Evolutionary conservation across 2,797 vertebrate genomes (phyloP).

Genomic region (Ctenopoma multispine): DNA sequence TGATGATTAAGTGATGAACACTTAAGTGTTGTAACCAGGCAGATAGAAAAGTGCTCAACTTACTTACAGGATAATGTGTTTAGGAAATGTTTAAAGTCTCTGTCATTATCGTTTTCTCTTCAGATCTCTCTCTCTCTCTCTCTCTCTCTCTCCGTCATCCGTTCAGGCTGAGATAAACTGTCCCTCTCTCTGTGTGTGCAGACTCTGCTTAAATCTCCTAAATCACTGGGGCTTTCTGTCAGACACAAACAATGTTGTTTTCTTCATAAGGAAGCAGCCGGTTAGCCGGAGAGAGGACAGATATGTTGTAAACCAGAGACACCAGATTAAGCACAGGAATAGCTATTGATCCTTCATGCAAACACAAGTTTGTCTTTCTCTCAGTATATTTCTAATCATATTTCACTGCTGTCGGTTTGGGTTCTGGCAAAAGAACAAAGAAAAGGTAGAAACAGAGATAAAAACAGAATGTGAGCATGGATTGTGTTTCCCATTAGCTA

Average conservation of each 20-base stretch:
- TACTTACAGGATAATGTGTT: background rate
- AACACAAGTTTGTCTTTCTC: constrained; percentile 13
- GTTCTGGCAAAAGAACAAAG: background rate
- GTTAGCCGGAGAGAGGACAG: constrained; percentile 29
- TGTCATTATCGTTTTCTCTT: background rate
- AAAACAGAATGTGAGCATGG: background rate
- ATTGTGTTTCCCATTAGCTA: constrained; percentile 28
- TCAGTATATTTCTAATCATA: background rate
- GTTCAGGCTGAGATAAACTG: constrained; percentile 13
- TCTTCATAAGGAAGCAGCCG: constrained; percentile 13
- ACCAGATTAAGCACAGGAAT: constrained; percentile 54
- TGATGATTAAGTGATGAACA: background rate
- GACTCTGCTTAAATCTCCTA: constrained; percentile 16
- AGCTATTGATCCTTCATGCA: constrained; percentile 52
- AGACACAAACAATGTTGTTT: constrained; percentile 64
- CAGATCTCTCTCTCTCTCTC: background rate
- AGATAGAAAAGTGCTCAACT: background rate
- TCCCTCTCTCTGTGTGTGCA: constrained; percentile 6
- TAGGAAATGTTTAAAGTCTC: background rate
- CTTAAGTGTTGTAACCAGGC: background rate
- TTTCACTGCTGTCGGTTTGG: background rate
- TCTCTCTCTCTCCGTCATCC: background rate
- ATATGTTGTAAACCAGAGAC: constrained; percentile 31
- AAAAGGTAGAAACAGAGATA: background rate
- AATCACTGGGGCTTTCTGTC: constrained; percentile 56